Conservation (phyloP, 2,113 vertebrate species). For the Rhinopithecus roxellana region DNA sequence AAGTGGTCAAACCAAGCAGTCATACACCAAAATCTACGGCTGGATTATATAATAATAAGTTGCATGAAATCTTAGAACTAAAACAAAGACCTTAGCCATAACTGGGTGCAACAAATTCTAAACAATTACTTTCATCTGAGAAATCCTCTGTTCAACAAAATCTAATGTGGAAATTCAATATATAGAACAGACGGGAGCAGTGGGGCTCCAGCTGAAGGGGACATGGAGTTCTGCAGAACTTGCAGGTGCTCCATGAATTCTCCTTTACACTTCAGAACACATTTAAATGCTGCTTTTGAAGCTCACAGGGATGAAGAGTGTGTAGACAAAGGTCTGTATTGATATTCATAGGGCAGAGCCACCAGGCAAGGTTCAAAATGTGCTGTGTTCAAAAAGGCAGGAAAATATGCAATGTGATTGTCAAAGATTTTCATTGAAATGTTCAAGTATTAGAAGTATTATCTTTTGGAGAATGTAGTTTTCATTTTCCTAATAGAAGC, state of each 20-base stretch:
- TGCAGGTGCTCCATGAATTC: neutral
- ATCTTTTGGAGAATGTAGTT: neutral
- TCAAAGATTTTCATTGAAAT: neutral
- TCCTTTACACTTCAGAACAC: neutral
- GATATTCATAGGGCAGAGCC: neutral
- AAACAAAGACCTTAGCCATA: neutral
- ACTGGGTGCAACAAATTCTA: neutral
- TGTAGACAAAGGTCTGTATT: neutral
- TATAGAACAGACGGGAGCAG: neutral
- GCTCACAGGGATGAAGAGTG: neutral
- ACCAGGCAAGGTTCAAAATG: neutral
- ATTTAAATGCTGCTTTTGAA: neutral
- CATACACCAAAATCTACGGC: neutral
- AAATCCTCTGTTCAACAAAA: slow-evolving; percentile 35
- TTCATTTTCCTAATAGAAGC: slow-evolving; percentile 20
- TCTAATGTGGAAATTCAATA: neutral
- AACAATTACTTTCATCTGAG: neutral
- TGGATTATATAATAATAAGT: neutral
- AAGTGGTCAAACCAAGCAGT: neutral
- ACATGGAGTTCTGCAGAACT: neutral
- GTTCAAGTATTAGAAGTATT: neutral
- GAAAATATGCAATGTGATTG: neutral
- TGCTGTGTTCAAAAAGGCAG: neutral
- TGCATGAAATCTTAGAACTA: neutral
- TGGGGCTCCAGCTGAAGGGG: neutral